A percentile compares a stretch with the other conserved stretches of the same genome.
These are phyloP conservation scores for Sarcophaga variegata DNA, from an alignment of 2,888 invertebrate genomes.

Conservation along the genomic window DNA sequence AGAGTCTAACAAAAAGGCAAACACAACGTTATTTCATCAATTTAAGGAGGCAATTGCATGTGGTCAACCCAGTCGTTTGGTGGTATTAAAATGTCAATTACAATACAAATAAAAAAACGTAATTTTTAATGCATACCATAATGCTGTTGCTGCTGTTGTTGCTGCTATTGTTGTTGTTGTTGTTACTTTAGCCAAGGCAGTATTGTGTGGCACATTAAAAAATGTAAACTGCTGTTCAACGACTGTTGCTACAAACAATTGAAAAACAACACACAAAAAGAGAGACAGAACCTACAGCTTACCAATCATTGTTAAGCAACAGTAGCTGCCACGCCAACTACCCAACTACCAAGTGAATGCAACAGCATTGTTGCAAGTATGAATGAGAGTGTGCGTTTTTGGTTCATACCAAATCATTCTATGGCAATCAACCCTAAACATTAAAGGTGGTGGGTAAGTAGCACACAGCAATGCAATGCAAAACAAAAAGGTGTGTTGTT, in stretches of 20 bases:
- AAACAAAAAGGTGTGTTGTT: background rate
- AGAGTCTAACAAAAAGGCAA: too few species aligned
- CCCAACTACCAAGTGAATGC: slow-evolving; percentile 26
- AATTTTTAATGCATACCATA: background rate
- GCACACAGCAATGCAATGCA: too few species aligned
- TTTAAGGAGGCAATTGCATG: background rate
- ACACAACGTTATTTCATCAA: background rate
- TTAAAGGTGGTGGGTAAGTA: background rate
- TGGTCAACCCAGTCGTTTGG: background rate
- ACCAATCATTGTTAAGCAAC: slow-evolving; percentile 69
- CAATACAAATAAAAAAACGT: background rate
- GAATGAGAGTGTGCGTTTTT: background rate
- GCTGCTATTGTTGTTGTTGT: slow-evolving; percentile 3
- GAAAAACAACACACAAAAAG: slow-evolving; percentile 9
- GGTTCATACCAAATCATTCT: background rate
- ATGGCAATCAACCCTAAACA: background rate
- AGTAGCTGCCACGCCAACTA: slow-evolving; percentile 44
- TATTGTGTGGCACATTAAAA: background rate
- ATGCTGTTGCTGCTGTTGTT: background rate
- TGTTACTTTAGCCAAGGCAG: slow-evolving; percentile 27
- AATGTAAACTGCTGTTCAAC: slow-evolving; percentile 13
- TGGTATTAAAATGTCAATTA: slow-evolving; percentile 3
- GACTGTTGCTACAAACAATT: background rate
- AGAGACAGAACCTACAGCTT: slow-evolving; percentile 41
- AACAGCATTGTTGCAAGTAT: slow-evolving; percentile 43